Evolutionary conservation across 2,888 invertebrate species (phyloP), one percentile per base, ranked within the genome.

Genomic region (Calameuta filiformis): DNA sequence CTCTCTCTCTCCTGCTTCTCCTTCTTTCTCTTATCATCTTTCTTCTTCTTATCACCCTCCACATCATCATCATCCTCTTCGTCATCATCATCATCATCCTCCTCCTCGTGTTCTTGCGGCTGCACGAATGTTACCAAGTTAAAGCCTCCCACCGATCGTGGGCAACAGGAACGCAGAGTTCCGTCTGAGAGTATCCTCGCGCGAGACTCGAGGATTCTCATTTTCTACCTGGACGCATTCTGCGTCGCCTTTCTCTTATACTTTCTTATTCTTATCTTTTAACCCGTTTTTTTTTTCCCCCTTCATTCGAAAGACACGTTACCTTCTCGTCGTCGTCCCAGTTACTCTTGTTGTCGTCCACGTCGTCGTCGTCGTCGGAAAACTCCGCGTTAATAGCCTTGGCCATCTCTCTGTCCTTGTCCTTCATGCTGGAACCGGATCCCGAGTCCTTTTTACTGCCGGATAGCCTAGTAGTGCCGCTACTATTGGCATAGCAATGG

Each of bases 1-100:
- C 92, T 93, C 75, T 93, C 93, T 71, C 90, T 92, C 56, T 93
- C 93, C 73, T 91, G 92, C n/a, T 89, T 92, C 73, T 92, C 91
- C 77, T 90, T 90, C 76, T 92, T 91, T 77, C 90, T 89, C 79
- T 90, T 91, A 40, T 90, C 90, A 71, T 87, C 85, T 79, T 90
- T 90, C 56, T 87, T 86, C 81, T 86, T 89, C 79, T 90, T 88
- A 33, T 88, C 85, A 71, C 90, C 89, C n/a, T 90, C 90, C 12
- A 90, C 89, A n/a, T 87, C 86, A 31, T 79, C 80, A 31, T 83
- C 81, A 35, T 86, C 86, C 3, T 89, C 89, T 31, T 89, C 89
- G 30, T 89, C 89, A 40, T 87, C 87, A 15, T 92, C 92, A 56
- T 89, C 89, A 2, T 84, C 78, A 11, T 23, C 40, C 9, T 35